Base-by-base conservation (phyloP, 2,888 invertebrate genomes). In the Tuberolachnus salignus region DNA sequence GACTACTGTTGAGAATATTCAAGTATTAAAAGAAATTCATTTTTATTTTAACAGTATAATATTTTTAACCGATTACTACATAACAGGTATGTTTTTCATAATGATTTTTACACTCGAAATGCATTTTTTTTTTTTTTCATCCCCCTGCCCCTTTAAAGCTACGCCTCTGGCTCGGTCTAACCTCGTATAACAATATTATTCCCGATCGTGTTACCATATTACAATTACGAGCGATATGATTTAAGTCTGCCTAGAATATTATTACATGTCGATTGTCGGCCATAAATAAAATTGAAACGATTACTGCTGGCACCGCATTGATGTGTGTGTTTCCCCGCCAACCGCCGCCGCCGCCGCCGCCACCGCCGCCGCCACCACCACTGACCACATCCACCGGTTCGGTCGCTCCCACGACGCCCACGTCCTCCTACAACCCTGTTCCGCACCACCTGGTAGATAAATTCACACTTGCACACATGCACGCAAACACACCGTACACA, bases 201-300 rank as follows among this genome's bases (percentile, higher is more conserved):
- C 9, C 59, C 21, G 8, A 16, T 34, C 6, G 6, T 34, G 34
- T 34, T 34, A 34, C 34, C n/a, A 34, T 6, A 34, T 3, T 34
- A 34, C 3, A 4, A 34, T 14, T n/a, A 26, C 26, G 53, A 8
- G 4, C 26, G 34, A 13, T 49, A 46, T 49, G 46, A 59, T 71
- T 59, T 59, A 71, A 71, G 59, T 59, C 59, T 46, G 46, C 71
- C 71, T 49, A 49, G 51, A 63, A 63, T 59, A 59, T 72, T 61
- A 21, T 34, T 4, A 34, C 34, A 34, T 11, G 61, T 72, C 34
- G 61, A 34, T 34, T 11, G 61, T 72, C 34, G 61, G 51, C 49
- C 51, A 63, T 72, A 72, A 72, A 72, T 63, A 72, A 72, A 72
- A 72, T 61, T 51, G 51, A 63, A 63, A 51, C 16, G 61, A 61